Base-by-base conservation (phyloP, 2,888 invertebrate genomes). In the Hermaeophaga mercurialis region DNA sequence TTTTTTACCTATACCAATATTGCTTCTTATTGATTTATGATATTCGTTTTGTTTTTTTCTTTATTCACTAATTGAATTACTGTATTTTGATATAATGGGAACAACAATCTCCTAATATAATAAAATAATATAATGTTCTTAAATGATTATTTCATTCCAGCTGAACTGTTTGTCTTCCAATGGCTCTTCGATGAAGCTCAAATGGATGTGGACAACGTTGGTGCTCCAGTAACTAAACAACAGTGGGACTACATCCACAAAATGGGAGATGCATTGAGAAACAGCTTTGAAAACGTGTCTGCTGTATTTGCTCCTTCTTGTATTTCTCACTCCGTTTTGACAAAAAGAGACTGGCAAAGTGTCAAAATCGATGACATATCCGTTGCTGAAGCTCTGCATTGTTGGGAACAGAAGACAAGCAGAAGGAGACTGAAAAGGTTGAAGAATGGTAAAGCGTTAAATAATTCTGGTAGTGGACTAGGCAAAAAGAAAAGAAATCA, bases 111-210 rank as follows among this genome's bases (percentile, higher is more conserved):
- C n/a, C n/a, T n/a, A n/a, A n/a, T n/a, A n/a, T n/a, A n/a, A n/a
- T 22, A 22, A 22, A 22, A 22, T 22, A 5, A 5, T 22, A 22
- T 22, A 7, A 22, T 22, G 3, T 5, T 28, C 5, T 8, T 28
- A 28, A 28, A 7, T 6, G 28, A 8, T 38, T 59, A 33, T 45
- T 14, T 28, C 11, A n/a, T 73, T 76, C 34, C 76, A 86, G 95
- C 91, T 46, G 94, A 95, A 0, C 81, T 96, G 18, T 96, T 96
- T 75, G 89, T 96, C 17, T 93, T 96, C 75, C 96, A 96, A 83
- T 95, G 94, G 86, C 81, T 96, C 45, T 96, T 94, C 75, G 96
- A 96, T 75, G 94, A 95, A 73, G 95, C 95, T 2, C 96, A 96
- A 80, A 88, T 96, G 83, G 87, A 91, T 22, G 94, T 91, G 0